These are phyloP conservation scores for Hybos culiciformis DNA, from an alignment of 2,888 invertebrate species.

Conservation along the genomic window DNA sequence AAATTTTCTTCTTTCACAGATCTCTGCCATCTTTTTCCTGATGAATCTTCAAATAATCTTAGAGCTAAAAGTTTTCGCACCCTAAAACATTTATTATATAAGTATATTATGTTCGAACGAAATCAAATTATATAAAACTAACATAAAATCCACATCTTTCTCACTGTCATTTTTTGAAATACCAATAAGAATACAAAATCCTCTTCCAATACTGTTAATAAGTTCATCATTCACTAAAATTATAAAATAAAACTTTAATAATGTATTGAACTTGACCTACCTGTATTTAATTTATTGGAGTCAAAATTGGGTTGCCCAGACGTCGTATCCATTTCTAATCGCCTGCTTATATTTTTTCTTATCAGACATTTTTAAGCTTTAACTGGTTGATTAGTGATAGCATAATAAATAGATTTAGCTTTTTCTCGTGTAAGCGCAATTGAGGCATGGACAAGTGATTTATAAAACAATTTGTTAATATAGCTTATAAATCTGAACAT, in stretches of 20 bases:
- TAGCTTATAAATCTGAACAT: too few relatives aligned
- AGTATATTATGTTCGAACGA: constrained; percentile 1
- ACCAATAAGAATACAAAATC: constrained; percentile 77
- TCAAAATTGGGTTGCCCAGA: too few relatives aligned
- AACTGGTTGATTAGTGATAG: too few relatives aligned
- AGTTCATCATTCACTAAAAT: constrained; percentile 55
- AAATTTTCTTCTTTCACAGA: constrained; percentile 58
- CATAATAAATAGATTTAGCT: too few relatives aligned
- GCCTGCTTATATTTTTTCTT: too few relatives aligned
- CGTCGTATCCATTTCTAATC: too few relatives aligned
- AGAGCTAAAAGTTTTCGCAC: constrained; percentile 67
- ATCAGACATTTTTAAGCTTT: too few relatives aligned
- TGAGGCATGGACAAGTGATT: too few relatives aligned
- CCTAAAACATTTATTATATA: constrained; percentile 35
- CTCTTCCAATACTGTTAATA: constrained; percentile 68
- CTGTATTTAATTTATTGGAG: too few relatives aligned
- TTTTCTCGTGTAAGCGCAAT: too few relatives aligned
- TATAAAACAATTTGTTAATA: too few relatives aligned
- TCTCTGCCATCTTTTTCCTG: constrained; percentile 63
- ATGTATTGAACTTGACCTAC: not conserved
- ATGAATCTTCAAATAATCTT: constrained; percentile 62
- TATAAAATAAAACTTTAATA: not conserved
- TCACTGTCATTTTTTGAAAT: constrained; percentile 61
- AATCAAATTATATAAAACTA: constrained; percentile 32
- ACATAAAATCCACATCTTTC: constrained; percentile 77